Evolutionary conservation across 2,888 invertebrate species (phyloP).

Genomic region (Sepioteuthis lessoniana): DNA sequence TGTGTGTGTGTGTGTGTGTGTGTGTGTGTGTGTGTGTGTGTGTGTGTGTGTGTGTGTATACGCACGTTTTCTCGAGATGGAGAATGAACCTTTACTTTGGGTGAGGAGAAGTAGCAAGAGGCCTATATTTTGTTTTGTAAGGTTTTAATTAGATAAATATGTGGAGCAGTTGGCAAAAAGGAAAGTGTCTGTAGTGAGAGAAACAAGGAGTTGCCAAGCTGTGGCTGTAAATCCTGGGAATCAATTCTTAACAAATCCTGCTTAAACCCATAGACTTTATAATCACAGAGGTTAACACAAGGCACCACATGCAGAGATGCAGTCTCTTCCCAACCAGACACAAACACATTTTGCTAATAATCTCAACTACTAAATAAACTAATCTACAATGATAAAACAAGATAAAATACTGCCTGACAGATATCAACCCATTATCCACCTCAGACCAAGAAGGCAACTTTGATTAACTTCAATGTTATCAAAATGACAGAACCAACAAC

Average conservation of each 20-base stretch:
- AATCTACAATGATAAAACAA: no score
- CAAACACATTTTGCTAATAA: neutral
- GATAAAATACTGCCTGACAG: no score
- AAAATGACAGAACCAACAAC: no score
- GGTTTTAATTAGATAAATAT: neutral
- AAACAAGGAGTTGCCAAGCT: no score
- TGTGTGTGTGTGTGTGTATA: rapidly evolving
- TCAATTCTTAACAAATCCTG: neutral
- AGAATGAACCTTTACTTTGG: neutral
- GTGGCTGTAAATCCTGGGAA: neutral
- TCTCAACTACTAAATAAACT: no score
- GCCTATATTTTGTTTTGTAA: neutral
- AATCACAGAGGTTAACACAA: neutral
- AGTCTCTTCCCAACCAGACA: neutral
- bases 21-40: rapidly evolving
- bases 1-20: rapidly evolving
- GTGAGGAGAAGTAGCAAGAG: neutral
- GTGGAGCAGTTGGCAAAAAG: neutral
- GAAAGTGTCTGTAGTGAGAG: no score
- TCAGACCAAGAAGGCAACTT: no score
- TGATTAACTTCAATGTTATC: no score
- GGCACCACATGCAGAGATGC: neutral
- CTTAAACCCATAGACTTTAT: neutral
- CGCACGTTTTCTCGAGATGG: no score
- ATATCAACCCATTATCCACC: no score